These are phyloP conservation scores for Styela clava DNA, from an alignment of 23 tunicate genomes.

Conservation along the genomic window DNA sequence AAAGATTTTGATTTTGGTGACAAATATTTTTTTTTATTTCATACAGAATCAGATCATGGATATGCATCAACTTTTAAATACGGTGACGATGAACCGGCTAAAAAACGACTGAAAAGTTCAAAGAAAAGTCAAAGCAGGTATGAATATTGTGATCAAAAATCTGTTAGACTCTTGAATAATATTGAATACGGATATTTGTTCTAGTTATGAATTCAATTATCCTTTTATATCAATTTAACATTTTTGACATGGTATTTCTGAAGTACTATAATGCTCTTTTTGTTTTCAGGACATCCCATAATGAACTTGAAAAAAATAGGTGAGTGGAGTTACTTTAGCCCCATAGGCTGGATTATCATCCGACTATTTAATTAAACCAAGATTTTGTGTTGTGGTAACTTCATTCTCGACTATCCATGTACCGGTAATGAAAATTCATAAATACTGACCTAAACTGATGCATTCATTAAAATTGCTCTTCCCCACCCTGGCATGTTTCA, in stretches of 20 bases:
- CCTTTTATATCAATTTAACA: background rate
- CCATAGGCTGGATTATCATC: too few species aligned
- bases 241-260: background rate
- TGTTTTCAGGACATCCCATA: slow-evolving; percentile 88
- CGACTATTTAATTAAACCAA: too few species aligned
- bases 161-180: too few species aligned
- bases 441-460: too few species aligned
- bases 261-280: background rate
- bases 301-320: slow-evolving; percentile 91
- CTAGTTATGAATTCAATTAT: too few species aligned
- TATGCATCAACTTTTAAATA: slow-evolving; percentile 52
- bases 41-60: slow-evolving; percentile 67
- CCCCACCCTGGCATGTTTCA: background rate
- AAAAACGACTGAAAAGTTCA: slow-evolving; percentile 43
- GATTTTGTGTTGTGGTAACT: too few species aligned
- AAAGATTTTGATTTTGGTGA: too few species aligned
- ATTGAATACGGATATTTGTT: too few species aligned
- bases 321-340: slow-evolving; percentile 31
- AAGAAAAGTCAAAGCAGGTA: slow-evolving; percentile 70
- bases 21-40: too few species aligned
- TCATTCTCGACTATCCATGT: too few species aligned
- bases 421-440: too few species aligned
- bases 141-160: background rate
- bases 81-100: slow-evolving; percentile 50
- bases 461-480: slow-evolving; percentile 2